Evolutionary conservation across 2,797 vertebrate genomes (phyloP).

Genomic region (Sebastes variabilis): DNA sequence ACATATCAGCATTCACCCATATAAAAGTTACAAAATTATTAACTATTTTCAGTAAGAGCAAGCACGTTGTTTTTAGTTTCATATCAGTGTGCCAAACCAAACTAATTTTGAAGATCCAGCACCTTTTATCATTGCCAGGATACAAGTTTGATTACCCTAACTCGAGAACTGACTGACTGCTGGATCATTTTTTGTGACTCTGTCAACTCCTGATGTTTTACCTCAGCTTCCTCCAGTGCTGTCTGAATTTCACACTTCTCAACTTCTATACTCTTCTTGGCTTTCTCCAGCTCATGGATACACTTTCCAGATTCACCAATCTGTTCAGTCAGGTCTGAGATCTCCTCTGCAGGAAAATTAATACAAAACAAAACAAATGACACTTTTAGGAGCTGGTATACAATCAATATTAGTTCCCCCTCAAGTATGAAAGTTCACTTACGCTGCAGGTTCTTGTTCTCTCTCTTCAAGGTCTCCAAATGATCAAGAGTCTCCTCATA

Average conservation of each 20-base stretch:
- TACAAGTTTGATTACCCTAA: neutral
- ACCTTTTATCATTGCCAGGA: neutral
- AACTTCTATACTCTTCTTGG: conserved; percentile 85
- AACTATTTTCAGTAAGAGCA: neutral
- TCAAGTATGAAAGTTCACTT: neutral
- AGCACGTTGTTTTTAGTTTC: neutral
- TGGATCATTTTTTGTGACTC: neutral
- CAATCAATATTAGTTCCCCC: neutral
- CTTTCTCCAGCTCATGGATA: conserved; percentile 88
- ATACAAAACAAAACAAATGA: neutral
- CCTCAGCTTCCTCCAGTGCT: conserved; percentile 89
- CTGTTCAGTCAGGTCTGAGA: conserved; percentile 89
- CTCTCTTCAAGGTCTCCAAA: conserved; percentile 62
- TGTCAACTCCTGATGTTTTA: conserved; percentile 32
- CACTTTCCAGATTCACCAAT: conserved; percentile 86
- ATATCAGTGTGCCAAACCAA: neutral
- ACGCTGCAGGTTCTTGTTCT: conserved; percentile 65
- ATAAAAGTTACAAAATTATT: neutral
- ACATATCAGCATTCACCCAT: neutral
- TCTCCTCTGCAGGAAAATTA: conserved; percentile 82
- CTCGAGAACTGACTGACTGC: neutral
- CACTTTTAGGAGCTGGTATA: neutral
- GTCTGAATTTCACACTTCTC: conserved; percentile 87
- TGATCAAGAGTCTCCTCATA: conserved; percentile 58
- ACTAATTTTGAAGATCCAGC: neutral